Percentiles rank a stretch among this genome's conserved stretches.
phyloP scores from a whole-genome alignment of 2,797 vertebrate species.

The Hippopotamyrus pictus region DNA sequence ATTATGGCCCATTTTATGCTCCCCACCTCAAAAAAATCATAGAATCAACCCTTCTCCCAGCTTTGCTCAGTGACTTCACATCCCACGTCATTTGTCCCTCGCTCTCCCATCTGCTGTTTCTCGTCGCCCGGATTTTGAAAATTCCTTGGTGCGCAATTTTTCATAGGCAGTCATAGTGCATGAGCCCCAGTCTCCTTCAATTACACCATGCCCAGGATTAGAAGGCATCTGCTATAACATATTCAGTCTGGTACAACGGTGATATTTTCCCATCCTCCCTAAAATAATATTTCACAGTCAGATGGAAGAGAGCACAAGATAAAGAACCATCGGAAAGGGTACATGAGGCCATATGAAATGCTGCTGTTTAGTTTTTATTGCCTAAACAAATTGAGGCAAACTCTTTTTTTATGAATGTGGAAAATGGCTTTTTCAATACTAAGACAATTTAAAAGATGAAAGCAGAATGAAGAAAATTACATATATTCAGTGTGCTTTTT shows the following conservation, averaged over 20 bases:
- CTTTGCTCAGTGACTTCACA: neutral
- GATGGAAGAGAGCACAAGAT: neutral
- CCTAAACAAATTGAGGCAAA: slow-evolving; percentile 30
- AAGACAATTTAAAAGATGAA: slow-evolving; percentile 44
- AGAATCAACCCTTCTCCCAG: neutral
- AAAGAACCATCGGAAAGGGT: slow-evolving; percentile 4
- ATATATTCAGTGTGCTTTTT: slow-evolving; percentile 45
- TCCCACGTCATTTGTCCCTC: slow-evolving; percentile 22
- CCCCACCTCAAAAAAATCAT: neutral
- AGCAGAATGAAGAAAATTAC: slow-evolving; percentile 45
- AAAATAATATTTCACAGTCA: slow-evolving; percentile 21
- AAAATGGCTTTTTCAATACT: slow-evolving; percentile 49
- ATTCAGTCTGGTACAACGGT: slow-evolving; percentile 59
- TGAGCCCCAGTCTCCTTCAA: slow-evolving; percentile 53
- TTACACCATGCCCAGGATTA: slow-evolving; percentile 63
- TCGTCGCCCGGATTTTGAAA: neutral
- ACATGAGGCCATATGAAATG: neutral
- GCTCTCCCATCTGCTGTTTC: slow-evolving; percentile 24
- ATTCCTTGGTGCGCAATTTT: slow-evolving; percentile 35
- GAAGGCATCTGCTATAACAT: slow-evolving; percentile 55
- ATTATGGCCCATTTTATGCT: neutral
- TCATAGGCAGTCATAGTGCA: slow-evolving; percentile 39
- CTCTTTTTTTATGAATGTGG: slow-evolving; percentile 38
- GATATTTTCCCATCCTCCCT: slow-evolving; percentile 43
- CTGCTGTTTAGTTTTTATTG: slow-evolving; percentile 20